Evolutionary conservation across 2,888 invertebrate species (phyloP), one percentile per base, ranked within the genome.

Genomic region (Trissolcus japonicus): DNA sequence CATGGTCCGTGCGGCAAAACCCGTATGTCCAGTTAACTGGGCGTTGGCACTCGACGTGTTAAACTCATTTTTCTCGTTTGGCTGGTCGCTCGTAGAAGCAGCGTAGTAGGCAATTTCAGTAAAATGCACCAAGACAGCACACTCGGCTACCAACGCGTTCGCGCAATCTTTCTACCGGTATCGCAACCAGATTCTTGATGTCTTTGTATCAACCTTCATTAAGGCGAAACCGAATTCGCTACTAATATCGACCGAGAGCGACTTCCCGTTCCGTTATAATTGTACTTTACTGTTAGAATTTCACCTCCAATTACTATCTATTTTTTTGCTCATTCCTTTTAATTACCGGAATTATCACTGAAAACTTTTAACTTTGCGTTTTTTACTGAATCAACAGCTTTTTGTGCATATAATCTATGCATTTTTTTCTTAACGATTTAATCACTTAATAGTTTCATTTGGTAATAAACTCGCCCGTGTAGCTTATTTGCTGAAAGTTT

Each of bases 21-120:
- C 78, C 75, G 81, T 81, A 80, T 81, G 79, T 81, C 80, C 81
- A 79, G 81, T 80, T 80, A 80, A 67, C 79, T 76, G 81, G 78
- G 81, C 81, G 81, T 81, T 79, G 79, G 79, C 80, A 75, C 78
- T 77, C 76, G 62, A 79, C 74, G 79, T 79, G 80, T 80, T 79
- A 78, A 72, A 74, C 71, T 73, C 72, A 80, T 79, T 80, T 79
- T 80, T 80, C 77, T 71, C 75, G 77, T 69, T 78, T 67, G 69
- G 71, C 62, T 67, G 74, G 74, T 74, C 74, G 76, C 61, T 67
- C 62, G 71, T 67, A 67, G 61, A 72, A 53, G 71, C 62, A 19
- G 63, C 57, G 57, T 68, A 55, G 75, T 66, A 63, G 68, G 75
- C 75, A 75, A 68, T 68, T 75, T 69, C 75, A 75, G 68, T 65